A percentile compares a stretch with the other conserved stretches of the same genome.
Conservation (phyloP, 2,113 vertebrate genomes). For the Erythrocebus patas region DNA sequence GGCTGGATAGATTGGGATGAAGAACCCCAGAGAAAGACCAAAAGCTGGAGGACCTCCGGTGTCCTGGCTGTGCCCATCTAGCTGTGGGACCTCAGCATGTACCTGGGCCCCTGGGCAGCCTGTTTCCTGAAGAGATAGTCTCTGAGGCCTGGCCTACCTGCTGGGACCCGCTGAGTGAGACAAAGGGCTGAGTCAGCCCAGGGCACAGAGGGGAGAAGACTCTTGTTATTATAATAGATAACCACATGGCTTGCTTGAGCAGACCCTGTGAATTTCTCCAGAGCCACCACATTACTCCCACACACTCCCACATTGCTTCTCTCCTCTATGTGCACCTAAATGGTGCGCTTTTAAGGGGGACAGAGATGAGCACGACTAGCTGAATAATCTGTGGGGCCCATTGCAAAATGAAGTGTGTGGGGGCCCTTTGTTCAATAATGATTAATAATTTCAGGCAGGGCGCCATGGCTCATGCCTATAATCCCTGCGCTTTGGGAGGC, state of each 20-base stretch:
- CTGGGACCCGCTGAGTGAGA: neutral
- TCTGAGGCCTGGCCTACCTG: neutral
- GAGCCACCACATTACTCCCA: neutral
- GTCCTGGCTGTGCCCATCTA: neutral
- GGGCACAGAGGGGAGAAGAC: neutral
- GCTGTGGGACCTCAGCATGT: neutral
- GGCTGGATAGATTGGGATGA: neutral
- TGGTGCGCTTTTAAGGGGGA: neutral
- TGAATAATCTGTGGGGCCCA: neutral
- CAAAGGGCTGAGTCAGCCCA: neutral
- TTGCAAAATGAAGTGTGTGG: neutral
- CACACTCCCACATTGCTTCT: neutral
- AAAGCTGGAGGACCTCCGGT: neutral
- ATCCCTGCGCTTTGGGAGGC: too few species aligned
- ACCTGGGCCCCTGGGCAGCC: neutral
- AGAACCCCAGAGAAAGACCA: neutral
- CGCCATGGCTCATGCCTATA: too few species aligned
- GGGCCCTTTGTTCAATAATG: neutral
- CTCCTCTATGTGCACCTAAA: neutral
- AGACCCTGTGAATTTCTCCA: neutral
- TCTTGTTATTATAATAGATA: neutral
- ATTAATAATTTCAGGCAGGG: neutral
- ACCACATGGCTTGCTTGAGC: neutral
- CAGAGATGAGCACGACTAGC: neutral
- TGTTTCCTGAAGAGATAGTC: neutral